phyloP scores from a whole-genome alignment of 2,888 invertebrate genomes.

The Ommatoiulus sabulosus region DNA sequence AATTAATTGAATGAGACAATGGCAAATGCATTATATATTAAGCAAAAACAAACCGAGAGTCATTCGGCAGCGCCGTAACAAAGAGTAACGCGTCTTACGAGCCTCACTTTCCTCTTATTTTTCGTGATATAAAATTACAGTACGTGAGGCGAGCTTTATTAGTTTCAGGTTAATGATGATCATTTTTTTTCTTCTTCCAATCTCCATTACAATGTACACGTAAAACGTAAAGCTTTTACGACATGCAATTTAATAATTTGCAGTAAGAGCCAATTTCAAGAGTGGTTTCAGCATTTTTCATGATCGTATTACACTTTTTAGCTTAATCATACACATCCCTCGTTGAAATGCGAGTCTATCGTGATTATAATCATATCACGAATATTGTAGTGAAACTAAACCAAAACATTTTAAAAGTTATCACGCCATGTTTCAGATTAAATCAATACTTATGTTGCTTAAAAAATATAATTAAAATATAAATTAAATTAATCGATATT shows the following conservation, averaged over 20 bases:
- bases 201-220: constrained; percentile 6
- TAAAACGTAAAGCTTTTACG: constrained; percentile 10
- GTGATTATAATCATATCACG: background rate
- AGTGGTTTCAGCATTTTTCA: background rate
- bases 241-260: constrained; percentile 40
- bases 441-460: too few relatives aligned
- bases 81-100: background rate
- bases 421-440: too few relatives aligned
- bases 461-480: too few relatives aligned
- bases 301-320: background rate
- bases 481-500: too few relatives aligned
- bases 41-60: constrained; percentile 25
- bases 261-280: constrained; percentile 3
- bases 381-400: background rate
- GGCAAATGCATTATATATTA: constrained; percentile 48
- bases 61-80: background rate
- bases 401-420: too few relatives aligned
- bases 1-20: constrained; percentile 37
- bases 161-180: constrained; percentile 17
- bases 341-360: background rate
- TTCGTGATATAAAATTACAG: constrained; percentile 7
- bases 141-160: constrained; percentile 9
- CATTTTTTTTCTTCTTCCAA: background rate
- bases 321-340: background rate
- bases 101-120: background rate